These are phyloP conservation scores for Acleris literana DNA, from an alignment of 2,888 invertebrate species.

Conservation along the genomic window DNA sequence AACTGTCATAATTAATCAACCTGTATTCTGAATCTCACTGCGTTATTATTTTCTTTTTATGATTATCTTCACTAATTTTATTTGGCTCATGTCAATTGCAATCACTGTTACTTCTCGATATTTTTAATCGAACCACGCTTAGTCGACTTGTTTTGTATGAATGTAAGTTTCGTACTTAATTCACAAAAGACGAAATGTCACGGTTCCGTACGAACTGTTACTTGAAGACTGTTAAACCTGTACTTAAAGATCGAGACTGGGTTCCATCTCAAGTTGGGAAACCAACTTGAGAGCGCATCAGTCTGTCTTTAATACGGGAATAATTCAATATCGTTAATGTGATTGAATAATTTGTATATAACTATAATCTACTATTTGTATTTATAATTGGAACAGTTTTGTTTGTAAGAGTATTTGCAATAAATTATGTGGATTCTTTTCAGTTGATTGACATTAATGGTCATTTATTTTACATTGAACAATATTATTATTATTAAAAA, in stretches of 20 bases:
- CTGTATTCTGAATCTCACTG: too few relatives aligned
- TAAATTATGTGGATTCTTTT: background rate
- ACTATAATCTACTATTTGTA: constrained; percentile 8
- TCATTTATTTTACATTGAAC: background rate
- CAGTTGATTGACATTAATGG: background rate
- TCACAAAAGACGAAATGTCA: constrained; percentile 5
- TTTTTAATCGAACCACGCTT: background rate
- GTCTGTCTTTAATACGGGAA: background rate
- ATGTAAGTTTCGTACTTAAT: constrained; percentile 30
- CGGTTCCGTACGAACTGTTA: constrained; percentile 2
- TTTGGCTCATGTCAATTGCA: background rate
- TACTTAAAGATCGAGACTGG: background rate
- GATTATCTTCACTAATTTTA: background rate
- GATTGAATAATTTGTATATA: constrained; percentile 6
- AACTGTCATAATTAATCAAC: too few relatives aligned
- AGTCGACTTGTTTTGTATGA: constrained; percentile 27
- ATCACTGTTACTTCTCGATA: constrained; percentile 4
- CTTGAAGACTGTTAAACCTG: constrained; percentile 25
- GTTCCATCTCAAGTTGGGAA: background rate
- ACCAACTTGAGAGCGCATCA: background rate
- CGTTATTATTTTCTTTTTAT: background rate
- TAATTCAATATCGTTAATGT: constrained; percentile 1
- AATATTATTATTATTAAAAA: too few relatives aligned
- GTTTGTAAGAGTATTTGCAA: constrained; percentile 2
- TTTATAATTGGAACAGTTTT: constrained; percentile 9